These are phyloP conservation scores for Rhyacophila evoluta DNA, from an alignment of 2,888 invertebrate species.

Conservation along the genomic window DNA sequence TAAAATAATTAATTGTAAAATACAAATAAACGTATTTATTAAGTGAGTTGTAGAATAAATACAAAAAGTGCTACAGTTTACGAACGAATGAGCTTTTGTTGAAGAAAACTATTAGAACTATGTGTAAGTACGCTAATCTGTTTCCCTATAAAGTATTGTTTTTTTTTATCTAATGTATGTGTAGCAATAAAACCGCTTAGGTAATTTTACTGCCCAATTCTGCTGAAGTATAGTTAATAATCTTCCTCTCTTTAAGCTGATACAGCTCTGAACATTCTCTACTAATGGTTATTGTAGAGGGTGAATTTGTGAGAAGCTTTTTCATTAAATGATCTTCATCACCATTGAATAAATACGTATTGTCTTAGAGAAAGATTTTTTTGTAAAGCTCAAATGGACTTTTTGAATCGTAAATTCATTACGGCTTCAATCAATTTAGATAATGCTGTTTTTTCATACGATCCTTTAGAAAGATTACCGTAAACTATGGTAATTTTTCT, in stretches of 20 bases:
- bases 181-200: not conserved
- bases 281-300: not conserved
- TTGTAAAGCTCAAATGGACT: not conserved
- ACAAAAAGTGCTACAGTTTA: no score
- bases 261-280: not conserved
- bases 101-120: no score
- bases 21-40: no score
- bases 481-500: no score
- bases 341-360: slow-evolving; percentile 8
- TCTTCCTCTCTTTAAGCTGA: not conserved
- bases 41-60: no score
- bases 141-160: not conserved
- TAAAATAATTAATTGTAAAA: no score
- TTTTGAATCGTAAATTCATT: not conserved
- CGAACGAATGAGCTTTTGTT: no score
- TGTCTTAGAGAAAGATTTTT: slow-evolving; percentile 8
- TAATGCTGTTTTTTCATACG: no score
- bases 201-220: not conserved
- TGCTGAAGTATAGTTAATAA: not conserved
- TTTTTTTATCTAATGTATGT: not conserved
- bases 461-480: no score
- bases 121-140: not conserved
- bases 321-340: slow-evolving; percentile 10
- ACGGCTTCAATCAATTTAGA: not conserved
- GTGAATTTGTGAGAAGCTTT: slow-evolving; percentile 1